Evolutionary conservation across 2,888 invertebrate genomes (phyloP), one percentile per base, ranked within the genome.

Genomic region (Papilio elwesi): DNA sequence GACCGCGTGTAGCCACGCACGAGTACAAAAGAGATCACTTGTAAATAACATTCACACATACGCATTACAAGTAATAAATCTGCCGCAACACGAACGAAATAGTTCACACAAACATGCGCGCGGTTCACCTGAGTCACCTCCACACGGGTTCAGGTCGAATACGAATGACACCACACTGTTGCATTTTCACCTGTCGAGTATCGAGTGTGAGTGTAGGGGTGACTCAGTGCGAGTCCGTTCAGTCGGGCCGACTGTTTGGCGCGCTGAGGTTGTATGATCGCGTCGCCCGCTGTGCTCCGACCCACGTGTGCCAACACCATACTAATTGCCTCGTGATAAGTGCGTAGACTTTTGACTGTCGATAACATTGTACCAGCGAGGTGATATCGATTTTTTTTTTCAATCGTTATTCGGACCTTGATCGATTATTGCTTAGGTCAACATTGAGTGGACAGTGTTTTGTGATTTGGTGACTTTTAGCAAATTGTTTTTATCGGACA

Each of bases 101-200:
- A 82, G 90, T 91, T 77, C 91, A 92, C 92, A 81, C 88, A 89
- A 87, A 87, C 81, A 82, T 68, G 78, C 76, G 79, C 65, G 70
- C 73, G 75, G 81, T 79, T 87, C 89, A 88, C 88, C 88, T 84
- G 87, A 85, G 89, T 90, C 90, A 91, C 90, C 90, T 90, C 89
- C 88, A 87, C 88, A 78, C 87, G 80, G 75, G 82, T 85, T 81
- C 88, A 86, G 91, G 90, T 90, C 88, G 88, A 80, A 79, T 85
- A 82, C 85, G 85, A 87, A 89, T 87, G 89, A 85, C 89, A 85
- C 86, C 88, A 89, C 90, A 91, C 91, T 85, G 85, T 84, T 85
- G 88, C 89, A 87, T 91, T 91, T 91, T 91, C 93, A 92, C 92
- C 93, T 93, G 92, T 90, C 84, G 86, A 83, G 81, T 81, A 81